Evolutionary conservation across 2,888 invertebrate species (phyloP), one percentile per base, ranked within the genome.

Genomic region (Drosophila atroscutellata): DNA sequence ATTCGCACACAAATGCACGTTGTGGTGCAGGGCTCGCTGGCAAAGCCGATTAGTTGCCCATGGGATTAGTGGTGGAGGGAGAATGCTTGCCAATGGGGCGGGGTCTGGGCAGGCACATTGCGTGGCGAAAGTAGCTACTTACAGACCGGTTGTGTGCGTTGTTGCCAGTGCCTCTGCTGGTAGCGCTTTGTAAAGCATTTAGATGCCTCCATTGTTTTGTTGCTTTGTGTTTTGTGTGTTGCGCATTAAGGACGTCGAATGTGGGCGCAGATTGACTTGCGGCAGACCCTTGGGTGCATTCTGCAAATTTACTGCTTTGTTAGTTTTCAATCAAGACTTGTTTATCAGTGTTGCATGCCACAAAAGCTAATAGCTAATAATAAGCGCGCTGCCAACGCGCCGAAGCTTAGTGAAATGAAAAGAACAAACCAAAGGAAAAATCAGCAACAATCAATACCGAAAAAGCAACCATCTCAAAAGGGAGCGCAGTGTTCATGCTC

Each of bases 281-380:
- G 24, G 30, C 11, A 69, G 26, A 64, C 80, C 74, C 69, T 62
- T 65, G 77, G 82, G 75, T 67, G 72, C 80, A 83, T 83, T 80
- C 67, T 62, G 68, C 71, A 79, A 77, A 78, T 78, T 65, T 71
- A 78, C 77, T 80, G 77, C 75, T 83, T 81, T 89, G 89, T 86
- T 90, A 77, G 89, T 90, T 89, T 85, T 89, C 87, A 89, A 90
- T 89, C 89, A 89, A 75, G 80, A 77, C 75, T 80, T 89, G 78
- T 76, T 84, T 74, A 83, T 80, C 81, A 86, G 83, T 81, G 72
- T 74, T 70, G 73, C 75, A 78, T 59, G 68, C 73, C 86, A 72
- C 81, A 76, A 76, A 80, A 80, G 75, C 74, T 80, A 87, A 89
- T 78, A 68, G 72, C 80, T 86, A 83, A 86, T 85, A 85, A 74